Conservation (phyloP, 2,797 vertebrate species). For the Pantherophis vulpinus region DNA sequence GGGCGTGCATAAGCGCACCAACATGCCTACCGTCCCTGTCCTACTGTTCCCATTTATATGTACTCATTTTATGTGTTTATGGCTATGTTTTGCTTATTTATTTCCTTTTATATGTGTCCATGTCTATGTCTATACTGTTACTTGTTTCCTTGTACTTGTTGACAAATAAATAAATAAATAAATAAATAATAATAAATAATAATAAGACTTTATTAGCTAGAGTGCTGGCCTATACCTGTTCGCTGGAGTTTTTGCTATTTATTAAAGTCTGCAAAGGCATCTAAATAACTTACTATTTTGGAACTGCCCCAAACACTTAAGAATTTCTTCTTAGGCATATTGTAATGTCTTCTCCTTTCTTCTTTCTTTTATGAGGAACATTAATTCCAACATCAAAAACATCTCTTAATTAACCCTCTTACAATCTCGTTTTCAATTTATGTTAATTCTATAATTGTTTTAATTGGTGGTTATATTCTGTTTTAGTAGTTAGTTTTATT, state of each 20-base stretch:
- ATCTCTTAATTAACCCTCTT: background rate
- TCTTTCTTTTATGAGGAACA: background rate
- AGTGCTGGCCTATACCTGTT: background rate
- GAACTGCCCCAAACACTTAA: background rate
- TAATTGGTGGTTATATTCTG: background rate
- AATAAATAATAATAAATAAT: too few relatives aligned
- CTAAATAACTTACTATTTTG: background rate
- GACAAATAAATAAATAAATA: too few relatives aligned
- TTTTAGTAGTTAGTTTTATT: background rate
- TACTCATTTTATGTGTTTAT: too few relatives aligned
- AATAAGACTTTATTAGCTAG: background rate
- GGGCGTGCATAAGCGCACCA: too few relatives aligned
- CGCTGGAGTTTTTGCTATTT: background rate
- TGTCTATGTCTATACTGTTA: too few relatives aligned
- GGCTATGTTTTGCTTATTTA: too few relatives aligned
- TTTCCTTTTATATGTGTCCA: too few relatives aligned
- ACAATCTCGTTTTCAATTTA: background rate
- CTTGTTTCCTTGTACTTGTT: too few relatives aligned
- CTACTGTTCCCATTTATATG: too few relatives aligned
- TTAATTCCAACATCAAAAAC: background rate
- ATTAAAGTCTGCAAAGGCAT: background rate
- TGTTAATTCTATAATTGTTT: background rate
- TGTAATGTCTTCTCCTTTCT: background rate
- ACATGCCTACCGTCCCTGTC: too few relatives aligned
- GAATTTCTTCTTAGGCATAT: background rate